phyloP scores from a whole-genome alignment of 2,888 invertebrate species.

The Rhagonycha lutea region DNA sequence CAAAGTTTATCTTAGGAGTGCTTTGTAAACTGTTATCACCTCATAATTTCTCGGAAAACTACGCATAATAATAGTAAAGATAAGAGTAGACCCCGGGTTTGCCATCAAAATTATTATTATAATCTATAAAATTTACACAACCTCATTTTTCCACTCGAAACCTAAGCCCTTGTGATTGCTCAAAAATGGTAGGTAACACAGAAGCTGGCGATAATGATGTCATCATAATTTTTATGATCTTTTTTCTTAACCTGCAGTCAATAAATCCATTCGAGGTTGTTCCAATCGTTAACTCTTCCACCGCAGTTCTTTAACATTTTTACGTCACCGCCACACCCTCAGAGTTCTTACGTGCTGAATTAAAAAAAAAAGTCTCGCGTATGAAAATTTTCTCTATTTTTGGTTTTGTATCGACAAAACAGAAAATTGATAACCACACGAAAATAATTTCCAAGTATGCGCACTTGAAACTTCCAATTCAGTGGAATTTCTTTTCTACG shows the following conservation, averaged over 20 bases:
- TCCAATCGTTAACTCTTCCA: background rate
- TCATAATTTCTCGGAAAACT: background rate
- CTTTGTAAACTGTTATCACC: background rate
- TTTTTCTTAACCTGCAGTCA: background rate
- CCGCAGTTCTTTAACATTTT: background rate
- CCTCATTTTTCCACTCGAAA: background rate
- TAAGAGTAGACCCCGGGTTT: background rate
- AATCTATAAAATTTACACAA: background rate
- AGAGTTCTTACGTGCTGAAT: background rate
- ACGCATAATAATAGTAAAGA: background rate
- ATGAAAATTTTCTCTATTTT: too few relatives aligned
- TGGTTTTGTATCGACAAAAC: background rate
- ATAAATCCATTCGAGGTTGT: background rate
- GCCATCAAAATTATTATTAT: background rate
- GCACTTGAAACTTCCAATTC: background rate
- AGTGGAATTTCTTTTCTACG: background rate
- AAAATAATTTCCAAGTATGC: background rate
- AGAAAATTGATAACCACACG: background rate
- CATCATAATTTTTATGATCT: background rate
- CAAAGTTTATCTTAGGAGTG: background rate
- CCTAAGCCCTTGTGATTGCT: background rate
- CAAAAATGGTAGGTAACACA: background rate
- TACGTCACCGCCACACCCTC: constrained; percentile 3
- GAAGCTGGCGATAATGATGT: background rate
- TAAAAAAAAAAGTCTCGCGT: background rate